Evolutionary conservation across 2,797 vertebrate species (phyloP).

Genomic region (Ispidina lecontei): DNA sequence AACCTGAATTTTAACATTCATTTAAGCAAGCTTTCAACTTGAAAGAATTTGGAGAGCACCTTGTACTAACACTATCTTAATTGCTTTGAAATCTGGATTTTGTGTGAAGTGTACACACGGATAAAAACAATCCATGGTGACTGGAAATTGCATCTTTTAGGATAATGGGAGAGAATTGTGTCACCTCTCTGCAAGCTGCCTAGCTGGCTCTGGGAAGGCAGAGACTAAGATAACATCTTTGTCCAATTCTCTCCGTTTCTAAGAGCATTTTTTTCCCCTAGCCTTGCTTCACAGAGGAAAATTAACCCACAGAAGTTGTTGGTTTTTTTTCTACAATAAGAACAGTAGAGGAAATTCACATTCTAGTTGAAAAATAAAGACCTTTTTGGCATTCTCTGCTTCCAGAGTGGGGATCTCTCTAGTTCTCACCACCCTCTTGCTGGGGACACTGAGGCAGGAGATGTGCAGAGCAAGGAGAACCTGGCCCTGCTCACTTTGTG

Average conservation of each 20-base stretch:
- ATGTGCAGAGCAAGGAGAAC: constrained; percentile 10
- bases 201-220: background rate
- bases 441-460: constrained; percentile 34
- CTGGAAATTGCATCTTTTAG: constrained; percentile 22
- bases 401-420: background rate
- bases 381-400: background rate
- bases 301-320: background rate
- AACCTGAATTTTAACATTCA: constrained; percentile 66
- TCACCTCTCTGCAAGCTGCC: constrained; percentile 40
- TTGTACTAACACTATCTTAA: constrained; percentile 53
- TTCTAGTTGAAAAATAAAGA: background rate
- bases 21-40: constrained; percentile 62
- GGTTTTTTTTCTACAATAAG: background rate
- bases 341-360: background rate
- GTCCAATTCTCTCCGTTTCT: background rate
- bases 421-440: background rate
- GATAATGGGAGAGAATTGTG: constrained; percentile 46
- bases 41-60: constrained; percentile 56
- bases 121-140: constrained; percentile 28
- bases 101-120: background rate
- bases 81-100: constrained; percentile 42
- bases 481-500: constrained; percentile 38
- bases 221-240: background rate
- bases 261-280: background rate
- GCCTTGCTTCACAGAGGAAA: background rate